Conservation (phyloP, 2,113 vertebrate species). For the Macroglossus sobrinus region DNA sequence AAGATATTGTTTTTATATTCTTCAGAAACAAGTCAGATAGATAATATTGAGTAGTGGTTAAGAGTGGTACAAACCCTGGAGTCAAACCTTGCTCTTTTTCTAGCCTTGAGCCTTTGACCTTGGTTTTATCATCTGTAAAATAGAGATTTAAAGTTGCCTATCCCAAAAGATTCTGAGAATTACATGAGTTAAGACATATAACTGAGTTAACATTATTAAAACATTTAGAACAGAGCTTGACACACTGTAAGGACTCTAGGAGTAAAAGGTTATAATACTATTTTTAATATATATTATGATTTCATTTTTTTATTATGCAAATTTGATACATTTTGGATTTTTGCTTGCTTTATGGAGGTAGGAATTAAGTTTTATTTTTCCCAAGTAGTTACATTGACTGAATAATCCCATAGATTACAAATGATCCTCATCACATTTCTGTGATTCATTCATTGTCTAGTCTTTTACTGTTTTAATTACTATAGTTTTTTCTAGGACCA, state of each 20-base stretch:
- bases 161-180: background rate
- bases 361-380: background rate
- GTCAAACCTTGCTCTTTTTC: background rate
- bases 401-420: background rate
- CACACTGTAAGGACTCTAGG: background rate
- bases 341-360: background rate
- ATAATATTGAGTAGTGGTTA: background rate
- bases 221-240: background rate
- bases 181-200: background rate
- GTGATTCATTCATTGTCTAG: background rate
- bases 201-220: background rate
- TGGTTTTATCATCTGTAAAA: background rate
- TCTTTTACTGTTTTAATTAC: background rate
- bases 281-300: background rate
- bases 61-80: background rate
- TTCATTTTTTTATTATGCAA: background rate
- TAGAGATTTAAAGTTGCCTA: background rate
- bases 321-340: background rate
- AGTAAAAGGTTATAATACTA: background rate
- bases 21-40: background rate
- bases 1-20: background rate
- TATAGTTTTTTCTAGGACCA: too few species aligned
- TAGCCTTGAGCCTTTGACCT: background rate
- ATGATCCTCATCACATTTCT: background rate
- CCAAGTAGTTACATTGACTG: background rate